phyloP scores from a whole-genome alignment of 2,888 invertebrate species.

The Brachyptera putata region DNA sequence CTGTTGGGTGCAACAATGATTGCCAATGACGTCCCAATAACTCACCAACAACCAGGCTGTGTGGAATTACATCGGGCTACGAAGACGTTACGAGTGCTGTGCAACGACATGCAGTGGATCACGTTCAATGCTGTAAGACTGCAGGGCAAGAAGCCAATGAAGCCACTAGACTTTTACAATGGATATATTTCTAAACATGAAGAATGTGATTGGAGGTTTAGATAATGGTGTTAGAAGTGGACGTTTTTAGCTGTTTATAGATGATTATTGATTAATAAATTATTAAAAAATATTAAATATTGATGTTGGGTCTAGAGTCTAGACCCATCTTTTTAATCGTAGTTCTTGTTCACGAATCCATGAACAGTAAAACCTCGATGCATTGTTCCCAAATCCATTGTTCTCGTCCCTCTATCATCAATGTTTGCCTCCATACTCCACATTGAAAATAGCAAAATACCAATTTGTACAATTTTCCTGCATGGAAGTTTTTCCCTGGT shows the following conservation, averaged over 20 bases:
- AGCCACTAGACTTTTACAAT: conserved; percentile 77
- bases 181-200: conserved; percentile 68
- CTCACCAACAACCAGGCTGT: conserved; percentile 49
- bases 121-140: conserved; percentile 61
- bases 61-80: conserved; percentile 55
- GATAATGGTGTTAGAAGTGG: conserved; percentile 37
- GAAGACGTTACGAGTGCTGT: conserved; percentile 60
- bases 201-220: conserved; percentile 44
- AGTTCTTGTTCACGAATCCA: no score
- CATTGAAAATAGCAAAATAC: no score
- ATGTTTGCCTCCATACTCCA: no score
- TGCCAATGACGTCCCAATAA: conserved; percentile 21
- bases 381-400: no score
- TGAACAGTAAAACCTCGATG: no score
- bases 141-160: conserved; percentile 66
- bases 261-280: neutral
- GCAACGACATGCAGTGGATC: conserved; percentile 61
- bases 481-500: no score
- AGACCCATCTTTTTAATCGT: no score
- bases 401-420: no score
- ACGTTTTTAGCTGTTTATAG: neutral
- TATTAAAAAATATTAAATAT: no score
- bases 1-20: conserved; percentile 54
- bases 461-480: no score
- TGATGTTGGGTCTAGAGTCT: no score